A percentile compares a stretch with the other conserved stretches of the same genome.
These are phyloP conservation scores for Steatocranus sp. DNA, from an alignment of 2,797 vertebrate genomes.

Conservation along the genomic window DNA sequence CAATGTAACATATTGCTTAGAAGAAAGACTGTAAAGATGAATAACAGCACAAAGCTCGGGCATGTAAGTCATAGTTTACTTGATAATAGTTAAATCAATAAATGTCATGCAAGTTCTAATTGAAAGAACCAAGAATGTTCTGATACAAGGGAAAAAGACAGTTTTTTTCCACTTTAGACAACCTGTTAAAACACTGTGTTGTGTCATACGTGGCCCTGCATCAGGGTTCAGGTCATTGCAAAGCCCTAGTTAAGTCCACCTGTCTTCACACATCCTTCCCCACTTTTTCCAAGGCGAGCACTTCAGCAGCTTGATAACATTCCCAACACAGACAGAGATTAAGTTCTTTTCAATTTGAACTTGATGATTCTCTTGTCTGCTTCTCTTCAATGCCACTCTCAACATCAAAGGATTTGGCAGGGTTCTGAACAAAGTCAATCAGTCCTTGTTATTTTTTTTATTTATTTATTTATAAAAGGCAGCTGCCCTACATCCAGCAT, in stretches of 20 bases:
- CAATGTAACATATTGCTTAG: not conserved
- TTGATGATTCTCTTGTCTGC: conserved; percentile 30
- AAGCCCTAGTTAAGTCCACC: not conserved
- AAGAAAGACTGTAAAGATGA: not conserved
- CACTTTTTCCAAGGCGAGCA: conserved; percentile 17
- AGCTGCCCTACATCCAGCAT: conserved; percentile 32
- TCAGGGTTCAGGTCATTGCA: not conserved
- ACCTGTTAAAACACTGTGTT: not conserved
- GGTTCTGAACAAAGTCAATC: conserved; percentile 56
- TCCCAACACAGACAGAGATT: conserved; percentile 40
- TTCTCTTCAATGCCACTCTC: conserved; percentile 33
- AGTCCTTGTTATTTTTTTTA: not conserved
- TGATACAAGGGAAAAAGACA: rapidly evolving
- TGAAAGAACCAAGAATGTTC: not conserved
- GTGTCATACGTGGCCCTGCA: not conserved
- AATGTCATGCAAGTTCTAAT: not conserved
- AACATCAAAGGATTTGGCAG: conserved; percentile 54
- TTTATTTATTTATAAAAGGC: conserved; percentile 1
- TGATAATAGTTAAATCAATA: not conserved
- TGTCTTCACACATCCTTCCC: not conserved
- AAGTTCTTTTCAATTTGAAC: conserved; percentile 46
- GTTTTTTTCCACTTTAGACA: not conserved
- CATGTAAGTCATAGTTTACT: not conserved
- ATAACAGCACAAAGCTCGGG: not conserved
- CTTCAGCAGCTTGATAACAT: conserved; percentile 14